Conservation (phyloP, 2,113 vertebrate genomes). For the Bucco capensis region DNA sequence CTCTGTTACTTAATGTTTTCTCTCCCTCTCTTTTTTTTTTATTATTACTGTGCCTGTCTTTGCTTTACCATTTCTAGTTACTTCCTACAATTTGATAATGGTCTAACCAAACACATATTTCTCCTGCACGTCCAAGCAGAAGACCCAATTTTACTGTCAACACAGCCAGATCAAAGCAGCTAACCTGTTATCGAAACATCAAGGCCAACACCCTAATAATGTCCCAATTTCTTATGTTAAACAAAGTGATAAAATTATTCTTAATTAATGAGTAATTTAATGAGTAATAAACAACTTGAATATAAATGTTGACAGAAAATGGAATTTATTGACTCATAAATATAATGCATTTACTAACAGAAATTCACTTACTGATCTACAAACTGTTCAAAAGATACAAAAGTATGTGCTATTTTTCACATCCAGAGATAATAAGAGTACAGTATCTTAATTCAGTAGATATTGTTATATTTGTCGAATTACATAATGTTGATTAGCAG, state of each 20-base stretch:
- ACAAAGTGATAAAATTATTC: background rate
- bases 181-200: slow-evolving; percentile 3
- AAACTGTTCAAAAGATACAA: background rate
- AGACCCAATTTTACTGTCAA: slow-evolving; percentile 32
- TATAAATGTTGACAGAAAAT: background rate
- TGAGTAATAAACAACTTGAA: too few relatives aligned
- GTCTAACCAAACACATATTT: background rate
- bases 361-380: background rate
- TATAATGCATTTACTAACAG: background rate
- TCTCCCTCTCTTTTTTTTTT: too few relatives aligned
- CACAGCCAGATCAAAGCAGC: slow-evolving; percentile 10
- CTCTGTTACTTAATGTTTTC: background rate
- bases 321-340: background rate
- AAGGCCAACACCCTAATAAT: slow-evolving; percentile 15
- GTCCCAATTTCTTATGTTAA: slow-evolving; percentile 7
- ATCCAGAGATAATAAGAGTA: background rate
- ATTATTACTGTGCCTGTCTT: background rate
- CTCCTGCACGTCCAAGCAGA: slow-evolving; percentile 14
- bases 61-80: background rate
- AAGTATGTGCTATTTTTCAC: background rate
- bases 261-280: background rate
- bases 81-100: background rate
- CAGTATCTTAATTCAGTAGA: background rate
- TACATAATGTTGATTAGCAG: background rate
- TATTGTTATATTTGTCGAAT: background rate